Evolutionary conservation across 2,113 vertebrate genomes (phyloP).

Genomic region (Chloebia gouldiae): DNA sequence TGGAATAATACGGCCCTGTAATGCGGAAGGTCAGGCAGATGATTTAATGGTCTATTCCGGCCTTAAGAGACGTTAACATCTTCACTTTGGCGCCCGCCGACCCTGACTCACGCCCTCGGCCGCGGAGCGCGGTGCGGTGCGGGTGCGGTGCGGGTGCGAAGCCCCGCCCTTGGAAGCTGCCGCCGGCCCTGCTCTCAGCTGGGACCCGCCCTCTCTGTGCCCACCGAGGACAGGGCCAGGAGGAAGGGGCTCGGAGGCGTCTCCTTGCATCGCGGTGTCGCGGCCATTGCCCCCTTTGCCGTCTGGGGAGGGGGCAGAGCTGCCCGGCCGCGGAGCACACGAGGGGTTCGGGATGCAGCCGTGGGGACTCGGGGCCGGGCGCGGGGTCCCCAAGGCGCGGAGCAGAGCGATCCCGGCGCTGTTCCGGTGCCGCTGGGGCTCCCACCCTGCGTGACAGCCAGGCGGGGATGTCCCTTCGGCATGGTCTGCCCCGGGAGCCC

Average conservation of each 20-base stretch:
- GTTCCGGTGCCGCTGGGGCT: too few species aligned
- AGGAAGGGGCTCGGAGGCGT: rapidly evolving
- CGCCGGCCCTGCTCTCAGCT: neutral
- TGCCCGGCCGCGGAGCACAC: neutral
- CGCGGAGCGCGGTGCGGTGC: rapidly evolving
- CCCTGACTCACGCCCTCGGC: rapidly evolving
- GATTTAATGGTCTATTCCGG: neutral
- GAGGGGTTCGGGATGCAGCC: neutral
- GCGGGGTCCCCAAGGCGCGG: neutral
- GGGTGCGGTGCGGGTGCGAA: neutral
- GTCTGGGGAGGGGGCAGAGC: neutral
- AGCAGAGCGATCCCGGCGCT: too few species aligned
- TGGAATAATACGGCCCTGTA: neutral
- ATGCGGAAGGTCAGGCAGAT: neutral
- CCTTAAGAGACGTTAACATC: neutral
- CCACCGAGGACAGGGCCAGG: neutral
- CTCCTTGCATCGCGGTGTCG: rapidly evolving
- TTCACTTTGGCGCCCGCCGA: neutral
- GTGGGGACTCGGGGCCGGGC: neutral
- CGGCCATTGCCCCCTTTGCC: neutral
- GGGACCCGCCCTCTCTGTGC: neutral
- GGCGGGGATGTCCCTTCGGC: neutral
- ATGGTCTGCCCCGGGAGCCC: neutral
- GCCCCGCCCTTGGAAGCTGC: neutral
- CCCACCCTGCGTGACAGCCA: neutral